Conservation (phyloP, 2,888 invertebrate genomes). For the Tenthredo scrophulariae region DNA sequence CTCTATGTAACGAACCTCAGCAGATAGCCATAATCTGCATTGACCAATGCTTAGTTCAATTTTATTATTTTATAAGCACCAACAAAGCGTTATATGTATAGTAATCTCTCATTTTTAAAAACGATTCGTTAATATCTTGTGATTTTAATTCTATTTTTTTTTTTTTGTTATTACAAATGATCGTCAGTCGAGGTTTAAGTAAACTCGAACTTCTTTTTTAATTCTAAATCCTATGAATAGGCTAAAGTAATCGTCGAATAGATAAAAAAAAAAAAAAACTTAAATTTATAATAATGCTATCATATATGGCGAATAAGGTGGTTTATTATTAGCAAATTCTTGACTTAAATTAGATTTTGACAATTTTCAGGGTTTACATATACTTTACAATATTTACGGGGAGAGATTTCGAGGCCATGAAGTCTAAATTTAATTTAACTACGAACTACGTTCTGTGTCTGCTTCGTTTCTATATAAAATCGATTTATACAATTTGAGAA, state of each 20-base stretch:
- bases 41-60: constrained; percentile 54
- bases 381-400: not conserved
- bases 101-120: constrained; percentile 21
- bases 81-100: constrained; percentile 3
- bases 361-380: not conserved
- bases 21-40: constrained; percentile 81
- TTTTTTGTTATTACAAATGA: not conserved
- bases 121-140: not conserved
- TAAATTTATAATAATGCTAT: not conserved
- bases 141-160: not conserved
- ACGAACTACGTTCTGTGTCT: not conserved
- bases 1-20: constrained; percentile 90
- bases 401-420: not conserved
- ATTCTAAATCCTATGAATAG: not conserved
- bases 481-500: not conserved
- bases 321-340: not conserved
- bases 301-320: not conserved
- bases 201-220: not conserved
- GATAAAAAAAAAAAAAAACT: not conserved
- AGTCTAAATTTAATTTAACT: not conserved
- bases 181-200: not conserved
- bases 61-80: constrained; percentile 59
- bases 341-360: not conserved
- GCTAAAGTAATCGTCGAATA: not conserved
- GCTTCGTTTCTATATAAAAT: not conserved